Evolutionary conservation across 1,140 invertebrate genomes (phyloP).

Genomic region (Euura lappo): DNA sequence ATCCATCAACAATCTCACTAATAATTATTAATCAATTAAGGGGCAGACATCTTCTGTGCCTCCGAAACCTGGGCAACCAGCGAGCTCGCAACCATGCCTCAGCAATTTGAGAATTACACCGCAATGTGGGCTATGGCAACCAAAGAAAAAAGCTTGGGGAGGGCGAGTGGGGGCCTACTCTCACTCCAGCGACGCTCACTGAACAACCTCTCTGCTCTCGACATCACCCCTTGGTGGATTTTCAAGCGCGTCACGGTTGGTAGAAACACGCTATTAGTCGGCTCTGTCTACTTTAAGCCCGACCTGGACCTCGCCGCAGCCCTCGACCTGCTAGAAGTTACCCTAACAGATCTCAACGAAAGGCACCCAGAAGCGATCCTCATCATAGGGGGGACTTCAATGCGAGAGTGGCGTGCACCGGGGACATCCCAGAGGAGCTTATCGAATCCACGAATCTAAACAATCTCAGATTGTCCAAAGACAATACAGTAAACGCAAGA

Average conservation of each 20-base stretch:
- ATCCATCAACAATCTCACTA: no score
- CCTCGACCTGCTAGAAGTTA: conserved; percentile 11
- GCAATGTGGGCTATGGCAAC: no score
- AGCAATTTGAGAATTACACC: no score
- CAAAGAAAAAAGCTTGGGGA: no score
- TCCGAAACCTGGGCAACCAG: no score
- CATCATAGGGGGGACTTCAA: conserved; percentile 25
- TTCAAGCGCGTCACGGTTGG: conserved; percentile 3
- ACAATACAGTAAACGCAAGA: no score
- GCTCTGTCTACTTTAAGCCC: conserved; percentile 18
- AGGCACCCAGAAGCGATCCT: conserved; percentile 12
- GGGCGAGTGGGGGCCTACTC: conserved; percentile 1
- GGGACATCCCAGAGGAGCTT: no score
- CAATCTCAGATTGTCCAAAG: no score
- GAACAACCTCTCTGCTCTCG: neutral
- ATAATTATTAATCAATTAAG: no score
- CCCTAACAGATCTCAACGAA: conserved; percentile 8
- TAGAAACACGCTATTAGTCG: conserved; percentile 2
- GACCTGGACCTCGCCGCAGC: neutral
- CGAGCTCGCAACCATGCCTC: no score
- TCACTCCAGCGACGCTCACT: neutral
- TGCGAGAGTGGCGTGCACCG: conserved; percentile 8
- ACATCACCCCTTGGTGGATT: conserved; percentile 12
- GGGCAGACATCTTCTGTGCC: no score
- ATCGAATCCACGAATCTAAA: no score